Base-by-base conservation (phyloP, 1,140 invertebrate species). In the Oryctes rhinoceros region DNA sequence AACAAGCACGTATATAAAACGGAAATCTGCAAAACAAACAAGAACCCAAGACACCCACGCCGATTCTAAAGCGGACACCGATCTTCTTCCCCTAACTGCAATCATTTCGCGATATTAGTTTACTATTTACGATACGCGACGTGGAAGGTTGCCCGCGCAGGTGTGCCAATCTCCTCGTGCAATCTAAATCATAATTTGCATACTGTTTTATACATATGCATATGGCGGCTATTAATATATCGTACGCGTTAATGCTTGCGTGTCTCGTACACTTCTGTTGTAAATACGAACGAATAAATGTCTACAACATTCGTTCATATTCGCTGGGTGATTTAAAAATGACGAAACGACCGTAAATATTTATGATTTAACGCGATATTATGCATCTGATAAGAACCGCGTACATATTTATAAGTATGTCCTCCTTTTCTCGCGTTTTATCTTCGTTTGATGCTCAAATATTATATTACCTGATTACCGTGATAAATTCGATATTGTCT, bases 181-280 rank as follows among this genome's bases (percentile, higher is more conserved):
- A 35, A 67, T 67, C 65, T 67, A 67, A 67, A 67, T 67, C 65
- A 67, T 67, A 67, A 67, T 35, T 67, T 67, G 30, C 20, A 24
- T 67, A 67, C 65, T 24, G 65, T 67, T 67, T 67, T 18, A 5
- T 67, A 67, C 20, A 5, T 67, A 67, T 6, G 65, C 24, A 62
- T 15, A 62, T 62, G 9, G 5, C 15, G 1, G 18, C 65, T 30
- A 30, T 30, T 67, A 53, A 53, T 53, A 53, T 53, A 53, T 18
- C 11, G n/a, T 18, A 53, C n/a, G 13, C 49, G 13, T 53, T 53
- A 53, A 15, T 4, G 49, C 49, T 53, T 13, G 49, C 49, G n/a
- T 53, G 49, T 53, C 49, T 2, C n/a, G 49, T 53, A 53, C n/a
- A 53, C 4, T 15, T 18, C n/a, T 13, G 4, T 15, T 53, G 49